These are phyloP conservation scores for Clitarchus hookeri DNA, from an alignment of 2,888 invertebrate genomes.

Conservation along the genomic window DNA sequence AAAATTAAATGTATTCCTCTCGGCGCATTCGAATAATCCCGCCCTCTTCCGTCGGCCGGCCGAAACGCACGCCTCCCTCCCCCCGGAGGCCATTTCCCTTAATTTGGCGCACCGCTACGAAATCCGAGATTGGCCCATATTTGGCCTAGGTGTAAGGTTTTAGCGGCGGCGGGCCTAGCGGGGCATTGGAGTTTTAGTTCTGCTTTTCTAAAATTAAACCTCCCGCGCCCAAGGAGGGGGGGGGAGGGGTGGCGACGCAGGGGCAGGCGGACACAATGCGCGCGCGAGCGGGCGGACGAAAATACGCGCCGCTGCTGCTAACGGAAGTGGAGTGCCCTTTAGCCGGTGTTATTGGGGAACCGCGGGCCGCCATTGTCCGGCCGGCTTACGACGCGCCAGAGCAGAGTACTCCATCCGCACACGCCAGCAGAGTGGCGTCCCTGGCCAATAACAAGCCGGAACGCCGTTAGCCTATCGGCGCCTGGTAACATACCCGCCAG, in stretches of 20 bases:
- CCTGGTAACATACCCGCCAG: no score
- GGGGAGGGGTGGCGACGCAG: neutral
- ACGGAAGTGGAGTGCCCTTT: constrained; percentile 23
- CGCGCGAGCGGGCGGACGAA: neutral
- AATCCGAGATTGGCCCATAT: constrained; percentile 72
- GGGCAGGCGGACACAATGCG: neutral
- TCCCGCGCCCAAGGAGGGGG: neutral
- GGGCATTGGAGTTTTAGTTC: constrained; percentile 32
- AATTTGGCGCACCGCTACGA: constrained; percentile 65
- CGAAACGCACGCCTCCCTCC: neutral
- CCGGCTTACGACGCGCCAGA: neutral
- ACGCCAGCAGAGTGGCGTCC: no score
- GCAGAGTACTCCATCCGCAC: neutral
- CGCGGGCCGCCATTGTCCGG: neutral
- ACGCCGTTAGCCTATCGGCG: no score
- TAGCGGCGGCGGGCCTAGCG: constrained; percentile 33
- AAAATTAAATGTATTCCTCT: constrained; percentile 35
- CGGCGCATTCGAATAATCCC: constrained; percentile 26
- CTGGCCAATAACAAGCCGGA: no score
- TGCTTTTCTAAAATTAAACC: constrained; percentile 40
- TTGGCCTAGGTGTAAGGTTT: constrained; percentile 54
- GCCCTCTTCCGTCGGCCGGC: constrained; percentile 20
- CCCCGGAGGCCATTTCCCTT: constrained; percentile 53
- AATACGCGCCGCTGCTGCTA: constrained; percentile 10
- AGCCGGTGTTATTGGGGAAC: neutral